A percentile compares a stretch with the other conserved stretches of the same genome.
phyloP scores from a whole-genome alignment of 2,797 vertebrate genomes.

The Sylvilagus floridanus region DNA sequence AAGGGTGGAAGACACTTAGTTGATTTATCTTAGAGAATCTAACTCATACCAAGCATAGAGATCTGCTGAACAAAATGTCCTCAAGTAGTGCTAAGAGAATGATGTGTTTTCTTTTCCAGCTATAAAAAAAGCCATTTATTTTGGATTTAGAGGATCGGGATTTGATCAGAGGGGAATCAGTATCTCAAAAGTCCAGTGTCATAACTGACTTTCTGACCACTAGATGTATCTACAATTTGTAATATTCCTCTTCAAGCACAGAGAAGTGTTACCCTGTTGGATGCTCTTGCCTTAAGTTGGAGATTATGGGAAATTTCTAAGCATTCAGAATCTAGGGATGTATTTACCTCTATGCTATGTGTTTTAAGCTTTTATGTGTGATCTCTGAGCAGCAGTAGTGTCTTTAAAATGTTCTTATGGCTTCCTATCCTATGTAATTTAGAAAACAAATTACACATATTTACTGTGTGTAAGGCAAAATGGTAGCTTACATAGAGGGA shows the following conservation, averaged over 20 bases:
- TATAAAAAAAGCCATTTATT: background rate
- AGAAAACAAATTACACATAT: conserved; percentile 14
- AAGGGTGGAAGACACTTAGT: background rate
- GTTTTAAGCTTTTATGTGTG: background rate
- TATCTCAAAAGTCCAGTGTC: background rate
- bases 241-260: background rate
- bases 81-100: conserved; percentile 18
- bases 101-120: background rate
- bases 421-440: conserved; percentile 5
- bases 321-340: background rate
- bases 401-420: background rate
- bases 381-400: background rate
- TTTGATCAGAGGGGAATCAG: background rate
- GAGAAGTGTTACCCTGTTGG: background rate
- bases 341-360: background rate
- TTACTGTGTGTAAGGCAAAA: background rate
- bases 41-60: background rate
- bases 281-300: conserved; percentile 11
- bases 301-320: background rate
- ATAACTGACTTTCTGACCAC: background rate
- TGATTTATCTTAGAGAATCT: conserved; percentile 25
- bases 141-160: background rate
- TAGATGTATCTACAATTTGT: background rate
- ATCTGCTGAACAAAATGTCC: conserved; percentile 22
- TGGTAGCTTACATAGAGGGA: background rate